Percentiles rank a stretch among this genome's conserved stretches.
phyloP scores from a whole-genome alignment of 92 coral and sea anemone genomes.

The Phymanthus crucifer region DNA sequence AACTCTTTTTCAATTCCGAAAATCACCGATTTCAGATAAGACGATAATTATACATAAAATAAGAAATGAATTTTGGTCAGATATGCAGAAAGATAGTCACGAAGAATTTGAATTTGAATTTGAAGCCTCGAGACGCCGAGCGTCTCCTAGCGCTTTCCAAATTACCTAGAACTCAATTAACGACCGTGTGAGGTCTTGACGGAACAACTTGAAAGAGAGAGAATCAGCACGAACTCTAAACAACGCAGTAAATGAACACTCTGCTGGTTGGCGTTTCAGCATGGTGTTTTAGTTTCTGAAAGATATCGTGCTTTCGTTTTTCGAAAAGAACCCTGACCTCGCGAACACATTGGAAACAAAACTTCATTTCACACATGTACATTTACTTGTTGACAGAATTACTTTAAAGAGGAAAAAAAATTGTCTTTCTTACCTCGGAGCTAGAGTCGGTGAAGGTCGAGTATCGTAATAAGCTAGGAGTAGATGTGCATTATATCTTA shows the following conservation, averaged over 20 bases:
- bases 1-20: neutral
- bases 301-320: neutral
- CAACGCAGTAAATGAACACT: neutral
- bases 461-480: neutral
- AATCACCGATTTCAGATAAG: conserved; percentile 9
- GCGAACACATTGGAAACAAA: no score
- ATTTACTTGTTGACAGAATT: no score
- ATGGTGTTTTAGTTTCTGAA: no score
- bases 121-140: neutral
- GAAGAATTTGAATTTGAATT: neutral
- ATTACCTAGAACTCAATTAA: neutral
- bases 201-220: neutral
- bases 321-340: no score
- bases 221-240: neutral
- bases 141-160: conserved; percentile 2
- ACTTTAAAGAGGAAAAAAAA: no score
- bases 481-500: neutral
- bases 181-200: conserved; percentile 4
- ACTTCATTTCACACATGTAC: no score
- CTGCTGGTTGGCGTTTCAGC: no score
- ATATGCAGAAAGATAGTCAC: neutral
- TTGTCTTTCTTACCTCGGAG: no score
- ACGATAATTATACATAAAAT: neutral
- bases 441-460: neutral
- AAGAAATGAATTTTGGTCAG: conserved; percentile 1